These are phyloP conservation scores for Blastomussa wellsi DNA, from an alignment of 92 coral and sea anemone species.

Conservation along the genomic window DNA sequence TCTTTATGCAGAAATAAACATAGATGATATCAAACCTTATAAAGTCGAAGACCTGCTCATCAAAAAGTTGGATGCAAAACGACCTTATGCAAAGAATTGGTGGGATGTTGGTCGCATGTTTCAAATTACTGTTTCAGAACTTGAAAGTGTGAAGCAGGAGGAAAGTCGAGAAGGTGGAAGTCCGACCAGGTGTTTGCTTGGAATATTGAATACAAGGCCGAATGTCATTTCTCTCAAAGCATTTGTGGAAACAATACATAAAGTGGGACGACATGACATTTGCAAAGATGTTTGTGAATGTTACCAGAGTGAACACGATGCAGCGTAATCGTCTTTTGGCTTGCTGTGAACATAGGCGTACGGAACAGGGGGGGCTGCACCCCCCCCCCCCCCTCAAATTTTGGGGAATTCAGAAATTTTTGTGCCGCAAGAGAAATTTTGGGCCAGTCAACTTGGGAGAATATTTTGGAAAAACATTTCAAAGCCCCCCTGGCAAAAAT, in stretches of 20 bases:
- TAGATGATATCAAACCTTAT: not conserved
- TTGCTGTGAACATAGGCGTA: not conserved
- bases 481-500: no score
- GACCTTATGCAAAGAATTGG: not conserved
- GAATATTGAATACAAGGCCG: not conserved
- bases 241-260: slow-evolving; percentile 1
- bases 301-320: not conserved
- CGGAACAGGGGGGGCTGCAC: no score
- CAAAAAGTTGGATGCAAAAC: not conserved
- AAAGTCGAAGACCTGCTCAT: not conserved
- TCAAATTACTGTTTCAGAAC: not conserved
- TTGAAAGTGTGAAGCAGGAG: not conserved
- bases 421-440: no score
- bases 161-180: slow-evolving; percentile 11
- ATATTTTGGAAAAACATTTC: no score
- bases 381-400: no score
- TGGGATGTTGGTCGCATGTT: slow-evolving; percentile 29
- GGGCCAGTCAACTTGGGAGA: no score
- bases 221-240: not conserved
- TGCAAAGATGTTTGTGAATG: not conserved
- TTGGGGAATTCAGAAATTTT: no score
- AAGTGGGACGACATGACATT: slow-evolving; percentile 12
- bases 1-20: not conserved
- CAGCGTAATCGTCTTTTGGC: not conserved
- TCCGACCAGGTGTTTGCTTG: not conserved